Conservation (phyloP, 2,888 invertebrate species). For the Pyrochroa serraticornis region DNA sequence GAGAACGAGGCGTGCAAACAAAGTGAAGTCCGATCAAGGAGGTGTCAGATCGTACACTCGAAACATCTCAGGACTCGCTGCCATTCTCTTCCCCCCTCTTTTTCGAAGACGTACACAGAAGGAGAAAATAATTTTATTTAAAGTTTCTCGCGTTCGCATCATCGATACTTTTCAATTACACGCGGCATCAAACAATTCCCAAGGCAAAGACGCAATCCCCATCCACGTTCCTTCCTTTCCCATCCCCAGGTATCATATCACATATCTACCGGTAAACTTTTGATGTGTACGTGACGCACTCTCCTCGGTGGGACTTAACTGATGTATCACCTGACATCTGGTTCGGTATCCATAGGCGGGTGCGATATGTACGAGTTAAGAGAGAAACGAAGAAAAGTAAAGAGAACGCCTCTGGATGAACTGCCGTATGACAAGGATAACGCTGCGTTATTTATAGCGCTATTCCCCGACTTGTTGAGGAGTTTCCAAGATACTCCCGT, state of each 20-base stretch:
- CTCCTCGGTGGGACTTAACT: constrained; percentile 34
- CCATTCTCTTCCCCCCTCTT: constrained; percentile 1
- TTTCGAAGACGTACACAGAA: no score
- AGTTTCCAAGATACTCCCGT: constrained; percentile 17
- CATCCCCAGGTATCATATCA: constrained; percentile 30
- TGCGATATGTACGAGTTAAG: not conserved
- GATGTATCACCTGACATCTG: constrained; percentile 29
- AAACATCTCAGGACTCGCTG: constrained; percentile 18
- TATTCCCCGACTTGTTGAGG: constrained; percentile 26
- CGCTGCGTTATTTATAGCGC: constrained; percentile 21
- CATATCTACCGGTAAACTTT: constrained; percentile 38
- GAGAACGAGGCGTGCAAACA: constrained; percentile 16
- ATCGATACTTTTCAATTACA: not conserved
- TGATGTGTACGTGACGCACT: constrained; percentile 43
- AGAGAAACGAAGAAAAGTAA: not conserved
- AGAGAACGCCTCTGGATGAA: constrained; percentile 14
- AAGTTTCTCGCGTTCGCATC: constrained; percentile 9
- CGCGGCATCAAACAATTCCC: constrained; percentile 17
- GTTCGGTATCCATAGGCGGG: constrained; percentile 20
- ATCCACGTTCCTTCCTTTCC: constrained; percentile 12
- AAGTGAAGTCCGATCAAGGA: constrained; percentile 11
- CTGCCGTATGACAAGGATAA: constrained; percentile 17
- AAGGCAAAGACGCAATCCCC: constrained; percentile 10
- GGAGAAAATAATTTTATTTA: not conserved
- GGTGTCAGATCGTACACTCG: constrained; percentile 21